phyloP scores from a whole-genome alignment of 2,113 vertebrate genomes.

The Psophia crepitans region DNA sequence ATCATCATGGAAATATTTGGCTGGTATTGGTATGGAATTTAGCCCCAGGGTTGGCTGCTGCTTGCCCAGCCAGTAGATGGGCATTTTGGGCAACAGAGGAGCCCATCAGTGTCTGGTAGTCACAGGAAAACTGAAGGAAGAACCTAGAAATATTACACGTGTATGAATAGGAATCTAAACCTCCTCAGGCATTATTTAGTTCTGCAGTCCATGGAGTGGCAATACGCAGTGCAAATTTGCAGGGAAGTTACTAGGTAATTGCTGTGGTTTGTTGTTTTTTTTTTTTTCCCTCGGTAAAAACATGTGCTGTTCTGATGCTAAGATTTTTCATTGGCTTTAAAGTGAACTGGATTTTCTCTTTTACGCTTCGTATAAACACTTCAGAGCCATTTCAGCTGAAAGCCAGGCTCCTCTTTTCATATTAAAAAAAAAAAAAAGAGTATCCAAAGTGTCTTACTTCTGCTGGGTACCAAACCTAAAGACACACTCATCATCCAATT shows the following conservation, averaged over 20 bases:
- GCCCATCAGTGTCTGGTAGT: background rate
- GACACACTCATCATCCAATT: background rate
- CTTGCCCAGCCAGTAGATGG: background rate
- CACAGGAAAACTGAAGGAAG: background rate
- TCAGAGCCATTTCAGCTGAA: background rate
- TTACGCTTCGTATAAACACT: background rate
- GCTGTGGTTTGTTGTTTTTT: background rate
- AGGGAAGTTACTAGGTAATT: background rate
- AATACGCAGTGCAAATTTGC: background rate
- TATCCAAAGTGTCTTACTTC: background rate
- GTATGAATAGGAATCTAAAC: background rate
- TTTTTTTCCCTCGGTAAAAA: background rate
- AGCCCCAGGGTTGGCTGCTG: background rate
- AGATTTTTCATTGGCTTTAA: background rate
- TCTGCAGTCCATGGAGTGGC: background rate
- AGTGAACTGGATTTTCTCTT: background rate
- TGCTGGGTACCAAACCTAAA: background rate
- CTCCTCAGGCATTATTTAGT: background rate
- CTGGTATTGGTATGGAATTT: background rate
- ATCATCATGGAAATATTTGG: background rate
- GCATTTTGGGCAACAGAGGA: background rate
- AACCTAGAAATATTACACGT: background rate
- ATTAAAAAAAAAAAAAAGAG: too few relatives aligned
- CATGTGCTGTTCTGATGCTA: background rate
- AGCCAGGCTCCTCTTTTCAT: background rate